Conservation (phyloP, 2,797 vertebrate genomes). For the Mus caroli region DNA sequence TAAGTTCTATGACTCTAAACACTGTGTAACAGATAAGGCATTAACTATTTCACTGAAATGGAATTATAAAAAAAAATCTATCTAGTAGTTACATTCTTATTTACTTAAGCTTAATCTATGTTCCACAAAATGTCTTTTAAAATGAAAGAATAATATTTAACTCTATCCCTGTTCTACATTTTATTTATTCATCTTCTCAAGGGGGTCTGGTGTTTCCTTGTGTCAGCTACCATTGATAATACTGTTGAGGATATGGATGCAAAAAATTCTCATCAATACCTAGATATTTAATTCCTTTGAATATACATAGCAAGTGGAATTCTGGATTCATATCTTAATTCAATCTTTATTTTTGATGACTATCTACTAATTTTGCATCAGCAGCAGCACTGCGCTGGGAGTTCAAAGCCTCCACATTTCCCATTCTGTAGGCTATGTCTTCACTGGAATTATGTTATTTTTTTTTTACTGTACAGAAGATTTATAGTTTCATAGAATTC, state of each 20-base stretch:
- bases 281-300: neutral
- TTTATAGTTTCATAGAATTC: neutral
- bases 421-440: neutral
- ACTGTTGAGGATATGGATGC: neutral
- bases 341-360: neutral
- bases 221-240: neutral
- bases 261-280: neutral
- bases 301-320: neutral
- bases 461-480: neutral
- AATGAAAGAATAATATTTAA: neutral
- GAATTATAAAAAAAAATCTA: neutral
- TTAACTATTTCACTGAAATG: neutral
- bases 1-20: neutral
- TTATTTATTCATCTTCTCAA: neutral
- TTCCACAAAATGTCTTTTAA: neutral
- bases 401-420: neutral
- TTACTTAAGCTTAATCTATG: neutral
- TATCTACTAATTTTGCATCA: neutral
- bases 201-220: neutral
- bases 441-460: neutral
- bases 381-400: rapidly evolving
- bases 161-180: neutral
- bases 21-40: neutral
- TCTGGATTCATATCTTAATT: neutral
- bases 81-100: neutral